Evolutionary conservation across 2,888 invertebrate genomes (phyloP), one percentile per base, ranked within the genome.

Genomic region (Metacarcinus magister): DNA sequence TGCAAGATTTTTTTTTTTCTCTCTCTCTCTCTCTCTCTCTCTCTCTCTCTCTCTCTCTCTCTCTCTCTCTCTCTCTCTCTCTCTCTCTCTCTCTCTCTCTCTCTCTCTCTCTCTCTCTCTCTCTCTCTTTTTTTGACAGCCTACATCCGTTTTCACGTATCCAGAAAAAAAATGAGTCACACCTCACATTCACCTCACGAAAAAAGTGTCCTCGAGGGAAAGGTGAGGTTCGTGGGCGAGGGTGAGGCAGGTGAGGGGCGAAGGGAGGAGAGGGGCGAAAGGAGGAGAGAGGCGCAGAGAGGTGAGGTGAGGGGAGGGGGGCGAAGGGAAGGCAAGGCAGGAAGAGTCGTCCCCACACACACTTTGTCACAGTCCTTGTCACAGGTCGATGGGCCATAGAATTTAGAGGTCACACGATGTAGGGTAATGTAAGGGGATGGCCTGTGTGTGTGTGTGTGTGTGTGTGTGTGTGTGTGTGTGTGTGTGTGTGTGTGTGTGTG

Each of bases 401-500:
- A 67, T 67, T 67, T 67, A 67, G 67, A 67, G 67, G 23, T n/a
- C 67, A 67, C n/a, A 23, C 8, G 13, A 16, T 60, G 5, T 5
- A 23, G n/a, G 67, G n/a, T 67, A 67, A 67, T 67, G 67, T 90
- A 8, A 32, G 5, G 90, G 2, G 28, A 32, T 32, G 23, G n/a
- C 10, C 19, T 39, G 39, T 90, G 39, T 90, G 39, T 90, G 39
- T 7, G 39, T 4, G 39, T 32, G 90, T 90, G 90, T 90, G 44
- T n/a, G 90, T 32, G 32, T 90, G 90, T 90, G 90, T 90, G 90
- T 19, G 90, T 90, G 90, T 90, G 90, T 32, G 90, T 44, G 91
- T 91, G 91, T 91, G 91, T 91, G 91, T 91, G 91, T 91, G 91
- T 91, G 91, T 91, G 91, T 91, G 91, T 91, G 91, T 91, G 91